phyloP scores from a whole-genome alignment of 2,113 vertebrate species.

The Sturnus vulgaris region DNA sequence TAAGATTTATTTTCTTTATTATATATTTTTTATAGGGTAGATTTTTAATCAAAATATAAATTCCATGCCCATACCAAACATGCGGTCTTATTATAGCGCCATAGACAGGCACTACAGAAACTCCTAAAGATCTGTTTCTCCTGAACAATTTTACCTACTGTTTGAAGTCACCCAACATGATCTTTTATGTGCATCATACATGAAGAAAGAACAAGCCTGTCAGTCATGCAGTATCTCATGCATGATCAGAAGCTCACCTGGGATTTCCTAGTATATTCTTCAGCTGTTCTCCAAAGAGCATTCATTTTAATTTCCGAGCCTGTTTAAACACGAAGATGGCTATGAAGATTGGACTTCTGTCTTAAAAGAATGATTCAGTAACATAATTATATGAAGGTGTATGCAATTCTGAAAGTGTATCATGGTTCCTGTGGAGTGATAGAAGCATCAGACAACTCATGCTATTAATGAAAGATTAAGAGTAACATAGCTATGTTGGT shows the following conservation, averaged over 20 bases:
- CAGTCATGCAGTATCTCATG: not conserved
- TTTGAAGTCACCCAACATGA: not conserved
- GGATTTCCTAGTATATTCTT: not conserved
- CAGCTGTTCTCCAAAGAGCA: not conserved
- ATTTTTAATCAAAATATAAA: not conserved
- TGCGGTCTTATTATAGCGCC: not conserved
- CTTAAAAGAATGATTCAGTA: not conserved
- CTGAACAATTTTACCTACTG: not conserved
- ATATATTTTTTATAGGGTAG: not conserved
- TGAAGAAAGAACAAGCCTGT: not conserved
- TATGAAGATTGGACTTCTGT: not conserved
- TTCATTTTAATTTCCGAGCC: not conserved
- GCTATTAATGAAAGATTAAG: not conserved
- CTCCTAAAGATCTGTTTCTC: not conserved
- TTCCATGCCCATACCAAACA: not conserved
- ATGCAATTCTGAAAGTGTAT: not conserved
- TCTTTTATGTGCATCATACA: slow-evolving; percentile 14
- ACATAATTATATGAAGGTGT: not conserved
- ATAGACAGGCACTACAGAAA: not conserved
- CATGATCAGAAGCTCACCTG: not conserved
- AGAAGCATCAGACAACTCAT: not conserved
- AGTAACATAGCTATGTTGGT: not conserved
- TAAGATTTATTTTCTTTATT: not conserved
- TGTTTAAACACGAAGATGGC: not conserved
- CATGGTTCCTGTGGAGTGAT: not conserved